Conservation (phyloP, 1,140 invertebrate species). For the Pachypsylla venusta region DNA sequence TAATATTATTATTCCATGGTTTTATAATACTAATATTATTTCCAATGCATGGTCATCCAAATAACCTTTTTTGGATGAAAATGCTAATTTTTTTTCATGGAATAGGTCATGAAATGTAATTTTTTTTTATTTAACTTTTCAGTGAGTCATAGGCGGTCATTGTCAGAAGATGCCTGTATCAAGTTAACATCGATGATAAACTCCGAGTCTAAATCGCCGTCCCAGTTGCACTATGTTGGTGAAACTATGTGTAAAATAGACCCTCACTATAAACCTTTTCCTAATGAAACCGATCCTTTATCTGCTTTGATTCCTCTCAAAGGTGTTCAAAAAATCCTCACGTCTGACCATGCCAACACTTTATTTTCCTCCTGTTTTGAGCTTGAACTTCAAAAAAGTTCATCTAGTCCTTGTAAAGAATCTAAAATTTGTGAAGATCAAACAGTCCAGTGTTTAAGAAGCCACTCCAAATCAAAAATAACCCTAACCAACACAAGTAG, state of each 20-base stretch:
- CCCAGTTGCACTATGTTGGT: conserved; percentile 39
- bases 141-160: conserved; percentile 46
- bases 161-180: conserved; percentile 46
- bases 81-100: no score
- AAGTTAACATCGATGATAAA: conserved; percentile 34
- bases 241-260: conserved; percentile 64
- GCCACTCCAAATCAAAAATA: no score
- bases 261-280: conserved; percentile 48
- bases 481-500: no score
- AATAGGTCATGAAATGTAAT: no score
- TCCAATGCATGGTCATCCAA: no score
- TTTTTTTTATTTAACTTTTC: conserved; percentile 23
- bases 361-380: conserved; percentile 61
- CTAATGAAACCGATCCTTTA: conserved; percentile 47
- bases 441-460: no score
- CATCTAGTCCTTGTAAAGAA: no score
- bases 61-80: no score
- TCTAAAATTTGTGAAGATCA: no score
- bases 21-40: no score
- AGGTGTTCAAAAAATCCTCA: conserved; percentile 62
- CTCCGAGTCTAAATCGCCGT: conserved; percentile 23
- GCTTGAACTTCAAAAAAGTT: no score
- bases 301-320: conserved; percentile 45
- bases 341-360: conserved; percentile 32
- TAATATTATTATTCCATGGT: no score